Base-by-base conservation (phyloP, 2,888 invertebrate species). In the Selenia dentaria region DNA sequence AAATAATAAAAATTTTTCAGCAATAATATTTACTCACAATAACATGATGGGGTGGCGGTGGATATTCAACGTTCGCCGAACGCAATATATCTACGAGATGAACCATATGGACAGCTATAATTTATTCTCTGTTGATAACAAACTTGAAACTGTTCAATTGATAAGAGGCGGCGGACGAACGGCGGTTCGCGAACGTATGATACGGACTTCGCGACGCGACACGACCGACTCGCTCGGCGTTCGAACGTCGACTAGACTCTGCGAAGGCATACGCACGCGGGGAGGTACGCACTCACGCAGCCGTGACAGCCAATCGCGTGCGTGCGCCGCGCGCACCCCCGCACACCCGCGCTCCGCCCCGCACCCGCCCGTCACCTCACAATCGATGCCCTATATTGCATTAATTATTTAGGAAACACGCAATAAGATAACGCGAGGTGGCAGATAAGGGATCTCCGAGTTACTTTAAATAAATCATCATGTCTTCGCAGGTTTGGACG, bases 61-160 rank as follows among this genome's bases (percentile, higher is more conserved):
- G 92, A 91, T 94, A 94, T 88, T 94, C 95, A 93, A 94, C 93
- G 85, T 94, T 93, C 91, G 93, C 94, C 92, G 94, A 94, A 92
- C 94, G 94, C 91, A 94, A 94, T 88, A 94, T 93, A 92, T 94
- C 94, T 90, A 94, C 93, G 92, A 94, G 94, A 91, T 95, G 95
- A 93, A 95, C 95, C 95, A 95, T 95, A 94, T 94, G 94, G 94
- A 93, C 92, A 89, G 92, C 82, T 90, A 71, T 56, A 78, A 72
- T 78, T 76, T 46, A 46, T 46, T 79, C 75, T 82, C 59, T 59
- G 42, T 74, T 79, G 67, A 64, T 69, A 76, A 59, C 64, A 83
- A 87, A 83, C 74, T 73, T 72, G 45, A 47, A 64, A 41, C 54
- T 58, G 60, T 62, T 49, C 62, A 65, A 62, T 64, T 57, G 70